Evolutionary conservation across 2,797 vertebrate genomes (phyloP).

Genomic region (Phalloptychus januarius): DNA sequence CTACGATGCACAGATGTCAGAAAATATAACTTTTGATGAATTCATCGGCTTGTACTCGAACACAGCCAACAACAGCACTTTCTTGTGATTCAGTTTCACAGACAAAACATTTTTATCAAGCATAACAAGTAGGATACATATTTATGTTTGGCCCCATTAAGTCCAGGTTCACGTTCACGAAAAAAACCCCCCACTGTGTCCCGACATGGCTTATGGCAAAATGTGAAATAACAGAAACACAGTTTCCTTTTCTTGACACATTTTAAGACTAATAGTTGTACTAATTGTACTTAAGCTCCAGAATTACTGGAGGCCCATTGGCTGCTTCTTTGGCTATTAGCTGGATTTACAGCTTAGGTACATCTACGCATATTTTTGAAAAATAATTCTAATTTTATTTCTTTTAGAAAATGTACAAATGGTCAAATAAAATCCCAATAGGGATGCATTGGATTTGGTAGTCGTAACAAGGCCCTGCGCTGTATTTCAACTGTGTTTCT

Average conservation of each 20-base stretch:
- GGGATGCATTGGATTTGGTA: not conserved
- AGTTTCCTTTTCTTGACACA: not conserved
- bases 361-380: not conserved
- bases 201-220: not conserved
- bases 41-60: not conserved
- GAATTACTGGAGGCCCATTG: not conserved
- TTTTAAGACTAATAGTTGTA: not conserved
- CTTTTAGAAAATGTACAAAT: not conserved
- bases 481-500: not conserved
- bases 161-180: not conserved
- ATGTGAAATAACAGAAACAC: not conserved
- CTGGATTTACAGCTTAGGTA: not conserved
- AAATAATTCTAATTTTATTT: not conserved
- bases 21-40: slow-evolving; percentile 16
- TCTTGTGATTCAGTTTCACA: not conserved
- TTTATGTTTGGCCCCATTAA: not conserved
- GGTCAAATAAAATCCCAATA: not conserved
- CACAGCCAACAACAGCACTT: not conserved
- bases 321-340: not conserved
- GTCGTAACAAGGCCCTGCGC: not conserved
- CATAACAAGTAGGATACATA: not conserved
- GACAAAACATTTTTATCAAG: not conserved
- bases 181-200: not conserved
- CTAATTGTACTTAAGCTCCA: not conserved
- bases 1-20: slow-evolving; percentile 75